Base-by-base conservation (phyloP, 2,797 vertebrate genomes). In the Sciurus vulgaris region DNA sequence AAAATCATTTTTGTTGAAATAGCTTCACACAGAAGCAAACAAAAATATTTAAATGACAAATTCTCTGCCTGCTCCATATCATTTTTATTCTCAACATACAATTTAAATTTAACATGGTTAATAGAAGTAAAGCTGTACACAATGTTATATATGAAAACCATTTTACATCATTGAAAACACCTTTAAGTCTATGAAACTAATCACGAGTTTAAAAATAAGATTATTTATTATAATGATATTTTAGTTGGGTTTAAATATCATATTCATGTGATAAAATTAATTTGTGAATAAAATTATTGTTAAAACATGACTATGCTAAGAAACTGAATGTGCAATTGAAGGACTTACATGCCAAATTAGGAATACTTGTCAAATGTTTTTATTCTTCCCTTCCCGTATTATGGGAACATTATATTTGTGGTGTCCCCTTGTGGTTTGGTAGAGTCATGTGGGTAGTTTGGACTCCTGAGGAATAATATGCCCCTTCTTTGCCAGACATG, bases 41-140 rank as follows among this genome's bases (percentile, higher is more conserved):
- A 91, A 94, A 91, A 44, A 22, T 77, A 67, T 10, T 14, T 65
- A 56, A 49, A 35, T 85, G 47, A 4, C 14, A 38, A 92, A 90
- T 79, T 97, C 38, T 97, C 73, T 86, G 47, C 81, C 73, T 86
- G 47, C 81, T 96, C 63, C 88, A 79, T 95, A 93, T 96, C 79
- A 94, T 86, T 96, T 97, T 90, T 30, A 90, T 97, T 97, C 97
- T 93, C 74, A 97, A 94, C 84, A 92, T 33, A 95, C 81, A 97
- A 96, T 96, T 97, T 97, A 96, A 98, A 97, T 54, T 97, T 96
- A 96, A 96, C 97, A 89, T 96, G 28, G 70, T 94, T 97, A 97
- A 96, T 97, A 87, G 88, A 97, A 97, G 94, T 72, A 41, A 98
- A 96, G 63, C 97, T 97, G 92, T 86, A 87, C 79, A 97, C 94